Percentiles rank a stretch among this genome's conserved stretches.
Evolutionary conservation across 2,113 vertebrate genomes (phyloP).

Genomic region (Ellobius talpinus): DNA sequence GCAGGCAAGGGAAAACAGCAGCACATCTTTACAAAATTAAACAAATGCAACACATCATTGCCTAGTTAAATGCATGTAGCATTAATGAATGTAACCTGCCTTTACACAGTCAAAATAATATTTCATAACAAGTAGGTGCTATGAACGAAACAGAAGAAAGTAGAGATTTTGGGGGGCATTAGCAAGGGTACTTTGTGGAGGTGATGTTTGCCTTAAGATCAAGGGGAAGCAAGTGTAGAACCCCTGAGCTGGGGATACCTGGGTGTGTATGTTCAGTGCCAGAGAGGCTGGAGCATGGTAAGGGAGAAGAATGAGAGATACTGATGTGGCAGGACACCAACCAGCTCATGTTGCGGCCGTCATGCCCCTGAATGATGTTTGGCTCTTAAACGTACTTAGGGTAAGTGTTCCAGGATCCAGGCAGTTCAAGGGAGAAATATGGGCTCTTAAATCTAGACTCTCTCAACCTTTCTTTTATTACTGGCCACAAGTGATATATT

Average conservation of each 20-base stretch:
- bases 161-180: neutral
- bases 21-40: neutral
- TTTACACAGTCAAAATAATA: neutral
- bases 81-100: neutral
- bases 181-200: neutral
- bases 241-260: neutral
- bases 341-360: accelerated
- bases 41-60: too few relatives aligned
- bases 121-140: neutral
- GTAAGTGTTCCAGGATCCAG: neutral
- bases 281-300: neutral
- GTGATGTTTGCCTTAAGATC: neutral
- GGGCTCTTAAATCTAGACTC: neutral
- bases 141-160: neutral
- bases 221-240: neutral
- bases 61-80: too few relatives aligned
- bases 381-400: neutral
- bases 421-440: neutral
- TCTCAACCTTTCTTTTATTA: neutral
- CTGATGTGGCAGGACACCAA: neutral
- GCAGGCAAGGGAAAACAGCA: neutral
- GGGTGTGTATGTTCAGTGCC: neutral
- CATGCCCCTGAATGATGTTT: neutral
- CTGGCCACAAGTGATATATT: neutral
- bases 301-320: neutral